Evolutionary conservation across 1,140 invertebrate genomes (phyloP).

Genomic region (Batillaria attramentaria): DNA sequence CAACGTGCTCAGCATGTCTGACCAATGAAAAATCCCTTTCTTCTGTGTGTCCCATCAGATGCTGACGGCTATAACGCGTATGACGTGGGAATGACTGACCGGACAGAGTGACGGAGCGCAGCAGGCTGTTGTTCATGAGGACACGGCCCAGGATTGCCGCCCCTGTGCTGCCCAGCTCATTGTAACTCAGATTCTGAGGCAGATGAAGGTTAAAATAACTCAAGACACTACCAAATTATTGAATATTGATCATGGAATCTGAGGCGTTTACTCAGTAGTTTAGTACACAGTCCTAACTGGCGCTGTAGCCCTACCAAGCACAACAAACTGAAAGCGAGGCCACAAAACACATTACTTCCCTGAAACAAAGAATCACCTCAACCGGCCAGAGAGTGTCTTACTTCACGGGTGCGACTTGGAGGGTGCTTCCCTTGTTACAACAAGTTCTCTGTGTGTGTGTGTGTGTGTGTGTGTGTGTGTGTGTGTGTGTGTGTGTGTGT

Average conservation of each 20-base stretch:
- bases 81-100: not conserved
- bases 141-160: conserved; percentile 31
- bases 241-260: too few relatives aligned
- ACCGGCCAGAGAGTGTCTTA: not conserved
- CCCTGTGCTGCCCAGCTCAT: conserved; percentile 40
- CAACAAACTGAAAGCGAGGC: not conserved
- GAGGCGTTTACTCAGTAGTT: not conserved
- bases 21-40: too few relatives aligned
- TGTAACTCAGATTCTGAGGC: conserved; percentile 41
- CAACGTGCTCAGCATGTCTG: too few relatives aligned
- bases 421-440: not conserved
- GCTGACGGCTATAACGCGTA: too few relatives aligned
- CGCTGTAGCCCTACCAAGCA: not conserved
- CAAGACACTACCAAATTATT: too few relatives aligned
- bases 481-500: not conserved
- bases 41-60: too few relatives aligned
- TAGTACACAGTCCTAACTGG: not conserved
- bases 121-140: conserved; percentile 27
- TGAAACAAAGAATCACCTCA: not conserved
- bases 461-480: not conserved
- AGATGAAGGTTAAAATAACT: too few relatives aligned
- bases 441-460: not conserved
- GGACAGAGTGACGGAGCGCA: conserved; percentile 24
- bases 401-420: too few relatives aligned
- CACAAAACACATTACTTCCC: not conserved